Conservation (phyloP, 2,888 invertebrate species). For the Plutella xylostella region DNA sequence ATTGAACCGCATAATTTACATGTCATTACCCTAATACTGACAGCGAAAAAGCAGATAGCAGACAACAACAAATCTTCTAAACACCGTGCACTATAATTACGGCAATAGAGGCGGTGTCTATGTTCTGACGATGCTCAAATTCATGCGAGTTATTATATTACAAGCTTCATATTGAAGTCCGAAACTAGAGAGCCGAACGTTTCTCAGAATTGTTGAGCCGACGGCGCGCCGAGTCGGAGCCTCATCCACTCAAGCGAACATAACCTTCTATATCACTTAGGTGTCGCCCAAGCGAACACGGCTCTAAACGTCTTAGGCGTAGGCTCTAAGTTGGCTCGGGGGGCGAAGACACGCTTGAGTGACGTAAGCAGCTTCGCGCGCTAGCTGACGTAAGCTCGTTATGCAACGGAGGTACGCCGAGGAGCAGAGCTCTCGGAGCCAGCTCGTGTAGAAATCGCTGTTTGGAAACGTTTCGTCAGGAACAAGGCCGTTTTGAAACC, state of each 20-base stretch:
- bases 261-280: constrained; percentile 63
- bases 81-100: too few relatives aligned
- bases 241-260: constrained; percentile 67
- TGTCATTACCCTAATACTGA: too few relatives aligned
- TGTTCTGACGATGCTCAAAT: constrained; percentile 25
- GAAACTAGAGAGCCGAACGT: constrained; percentile 60
- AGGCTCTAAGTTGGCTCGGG: constrained; percentile 46
- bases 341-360: constrained; percentile 45
- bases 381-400: constrained; percentile 69
- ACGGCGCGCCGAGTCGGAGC: constrained; percentile 60
- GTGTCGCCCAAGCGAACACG: constrained; percentile 28
- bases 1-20: too few relatives aligned
- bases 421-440: constrained; percentile 60
- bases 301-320: constrained; percentile 31
- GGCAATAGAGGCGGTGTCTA: too few relatives aligned
- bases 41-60: too few relatives aligned
- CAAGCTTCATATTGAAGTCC: constrained; percentile 61
- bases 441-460: constrained; percentile 62
- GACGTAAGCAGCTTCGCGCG: constrained; percentile 65
- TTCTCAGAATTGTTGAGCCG: constrained; percentile 67
- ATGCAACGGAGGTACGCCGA: constrained; percentile 65
- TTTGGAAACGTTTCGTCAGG: constrained; percentile 53
- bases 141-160: constrained; percentile 22
- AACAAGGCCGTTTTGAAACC: constrained; percentile 46
- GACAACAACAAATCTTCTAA: too few relatives aligned